A percentile compares a stretch with the other conserved stretches of the same genome.
phyloP scores from a whole-genome alignment of 2,888 invertebrate species.

The Aphodius sticticus region DNA sequence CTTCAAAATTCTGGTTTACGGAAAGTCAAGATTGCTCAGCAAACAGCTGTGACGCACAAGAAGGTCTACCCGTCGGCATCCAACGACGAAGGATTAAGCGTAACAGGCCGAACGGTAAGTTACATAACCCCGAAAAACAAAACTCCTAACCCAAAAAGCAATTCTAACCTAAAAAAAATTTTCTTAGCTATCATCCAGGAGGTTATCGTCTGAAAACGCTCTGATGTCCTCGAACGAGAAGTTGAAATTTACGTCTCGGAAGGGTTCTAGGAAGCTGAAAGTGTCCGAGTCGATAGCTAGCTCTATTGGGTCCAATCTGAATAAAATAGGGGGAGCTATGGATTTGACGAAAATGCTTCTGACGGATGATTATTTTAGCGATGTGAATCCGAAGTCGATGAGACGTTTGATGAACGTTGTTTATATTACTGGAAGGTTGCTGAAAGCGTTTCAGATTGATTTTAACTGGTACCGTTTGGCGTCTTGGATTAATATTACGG shows the following conservation, averaged over 20 bases:
- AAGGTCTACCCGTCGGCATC: slow-evolving; percentile 51
- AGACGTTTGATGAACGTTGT: slow-evolving; percentile 95
- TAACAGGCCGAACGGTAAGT: slow-evolving; percentile 62
- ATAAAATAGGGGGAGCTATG: slow-evolving; percentile 79
- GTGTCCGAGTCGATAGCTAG: slow-evolving; percentile 90
- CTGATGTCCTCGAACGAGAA: slow-evolving; percentile 86
- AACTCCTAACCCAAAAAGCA: not conserved
- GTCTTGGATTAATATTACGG: slow-evolving; percentile 98
- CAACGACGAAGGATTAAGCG: slow-evolving; percentile 60
- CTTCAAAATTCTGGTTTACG: slow-evolving; percentile 95
- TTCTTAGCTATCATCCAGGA: slow-evolving; percentile 72
- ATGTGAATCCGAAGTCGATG: slow-evolving; percentile 98
- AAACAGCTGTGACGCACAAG: slow-evolving; percentile 71
- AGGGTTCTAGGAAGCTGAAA: slow-evolving; percentile 77
- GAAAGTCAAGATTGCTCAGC: slow-evolving; percentile 86
- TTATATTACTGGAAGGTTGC: slow-evolving; percentile 92
- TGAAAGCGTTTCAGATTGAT: slow-evolving; percentile 98
- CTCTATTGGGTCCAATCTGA: slow-evolving; percentile 88
- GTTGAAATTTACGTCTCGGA: slow-evolving; percentile 63
- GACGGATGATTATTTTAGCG: slow-evolving; percentile 98
- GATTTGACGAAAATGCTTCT: slow-evolving; percentile 80
- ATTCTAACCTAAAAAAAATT: slow-evolving; percentile 14
- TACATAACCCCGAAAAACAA: not conserved
- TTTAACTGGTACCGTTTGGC: slow-evolving; percentile 99
- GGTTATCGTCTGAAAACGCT: slow-evolving; percentile 81